Evolutionary conservation across 23 tunicate species (phyloP).

Genomic region (Pegea sp.): DNA sequence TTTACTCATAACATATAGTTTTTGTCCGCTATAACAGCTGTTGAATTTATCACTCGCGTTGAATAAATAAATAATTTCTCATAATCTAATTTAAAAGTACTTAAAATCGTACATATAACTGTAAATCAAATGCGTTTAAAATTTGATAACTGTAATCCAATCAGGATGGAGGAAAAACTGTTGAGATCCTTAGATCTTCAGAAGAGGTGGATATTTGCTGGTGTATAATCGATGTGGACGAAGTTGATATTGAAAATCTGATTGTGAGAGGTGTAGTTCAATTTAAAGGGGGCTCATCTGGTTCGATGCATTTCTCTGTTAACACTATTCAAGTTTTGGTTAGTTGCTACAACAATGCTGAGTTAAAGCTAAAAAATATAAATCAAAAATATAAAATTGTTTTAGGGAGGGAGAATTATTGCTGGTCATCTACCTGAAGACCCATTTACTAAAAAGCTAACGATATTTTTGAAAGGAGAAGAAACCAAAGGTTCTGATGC

Average conservation of each 20-base stretch:
- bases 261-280: background rate
- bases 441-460: conserved; percentile 4
- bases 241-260: background rate
- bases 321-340: background rate
- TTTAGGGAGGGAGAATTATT: conserved; percentile 36
- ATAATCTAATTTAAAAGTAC: no score
- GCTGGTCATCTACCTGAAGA: conserved; percentile 30
- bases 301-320: background rate
- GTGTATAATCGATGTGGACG: background rate
- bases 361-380: background rate
- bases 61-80: no score
- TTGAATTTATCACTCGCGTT: no score
- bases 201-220: background rate
- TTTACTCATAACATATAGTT: no score
- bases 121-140: no score
- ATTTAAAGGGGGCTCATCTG: background rate
- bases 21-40: no score
- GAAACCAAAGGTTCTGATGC: no score
- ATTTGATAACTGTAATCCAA: no score
- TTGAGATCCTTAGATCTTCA: background rate
- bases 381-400: background rate
- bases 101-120: no score
- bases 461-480: conserved; percentile 31
- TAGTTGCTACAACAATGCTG: background rate
- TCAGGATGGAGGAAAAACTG: no score